These are phyloP conservation scores for Tolmerus cingulatus DNA, from an alignment of 2,888 invertebrate genomes.

Conservation along the genomic window DNA sequence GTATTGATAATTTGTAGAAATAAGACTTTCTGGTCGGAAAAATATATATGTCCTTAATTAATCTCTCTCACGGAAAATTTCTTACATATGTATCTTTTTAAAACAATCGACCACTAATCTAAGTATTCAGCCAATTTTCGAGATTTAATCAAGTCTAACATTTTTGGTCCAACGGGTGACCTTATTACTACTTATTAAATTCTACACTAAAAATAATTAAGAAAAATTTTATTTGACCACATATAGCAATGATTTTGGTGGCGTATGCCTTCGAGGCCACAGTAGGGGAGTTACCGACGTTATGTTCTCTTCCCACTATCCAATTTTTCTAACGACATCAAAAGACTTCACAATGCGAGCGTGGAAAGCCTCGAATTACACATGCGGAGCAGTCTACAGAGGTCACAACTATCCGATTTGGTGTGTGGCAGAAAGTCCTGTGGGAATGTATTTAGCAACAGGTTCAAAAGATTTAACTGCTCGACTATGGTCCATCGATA, in stretches of 20 bases:
- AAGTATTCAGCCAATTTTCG: too few species aligned
- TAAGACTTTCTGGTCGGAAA: too few species aligned
- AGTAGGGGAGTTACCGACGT: constrained; percentile 73
- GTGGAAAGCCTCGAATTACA: constrained; percentile 74
- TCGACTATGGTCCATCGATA: constrained; percentile 82
- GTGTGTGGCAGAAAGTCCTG: constrained; percentile 79
- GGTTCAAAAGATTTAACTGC: constrained; percentile 89
- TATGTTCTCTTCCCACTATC: constrained; percentile 67
- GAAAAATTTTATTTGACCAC: constrained; percentile 43
- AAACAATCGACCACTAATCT: too few species aligned
- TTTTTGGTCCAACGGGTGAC: too few species aligned
- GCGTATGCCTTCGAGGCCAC: constrained; percentile 75
- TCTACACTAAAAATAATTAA: not conserved
- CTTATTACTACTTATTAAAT: too few species aligned
- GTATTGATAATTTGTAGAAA: too few species aligned
- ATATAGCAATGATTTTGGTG: constrained; percentile 67
- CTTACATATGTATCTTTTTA: too few species aligned
- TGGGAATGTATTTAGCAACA: constrained; percentile 83
- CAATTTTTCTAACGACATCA: constrained; percentile 74
- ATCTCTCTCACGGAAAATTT: too few species aligned
- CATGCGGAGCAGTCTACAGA: constrained; percentile 75
- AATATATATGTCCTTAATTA: too few species aligned
- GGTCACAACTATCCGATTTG: constrained; percentile 92
- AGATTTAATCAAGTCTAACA: too few species aligned
- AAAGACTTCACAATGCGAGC: constrained; percentile 80